Percentiles rank a stretch among this genome's conserved stretches.
Conservation (phyloP, 2,113 vertebrate genomes). For the Ceuthmochares aereus region DNA sequence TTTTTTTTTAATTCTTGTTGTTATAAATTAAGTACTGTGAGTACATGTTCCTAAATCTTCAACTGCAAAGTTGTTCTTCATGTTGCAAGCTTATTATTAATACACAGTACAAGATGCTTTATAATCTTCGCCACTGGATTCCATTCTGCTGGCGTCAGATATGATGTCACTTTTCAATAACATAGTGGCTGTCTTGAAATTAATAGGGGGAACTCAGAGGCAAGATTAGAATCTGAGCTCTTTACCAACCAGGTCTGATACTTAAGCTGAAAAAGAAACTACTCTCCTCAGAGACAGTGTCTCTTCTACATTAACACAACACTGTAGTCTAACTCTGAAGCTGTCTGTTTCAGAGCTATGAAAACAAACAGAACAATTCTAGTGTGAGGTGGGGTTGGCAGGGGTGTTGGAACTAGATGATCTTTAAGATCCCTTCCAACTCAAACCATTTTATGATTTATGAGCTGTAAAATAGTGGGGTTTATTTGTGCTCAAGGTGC, state of each 20-base stretch:
- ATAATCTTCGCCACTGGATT: background rate
- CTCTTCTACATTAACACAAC: background rate
- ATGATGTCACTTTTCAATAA: background rate
- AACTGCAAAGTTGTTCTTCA: background rate
- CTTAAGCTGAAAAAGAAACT: background rate
- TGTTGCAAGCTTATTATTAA: background rate
- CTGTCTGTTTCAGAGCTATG: background rate
- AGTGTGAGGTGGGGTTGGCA: too few species aligned
- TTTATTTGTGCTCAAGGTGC: background rate
- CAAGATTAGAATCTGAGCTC: conserved; percentile 17
- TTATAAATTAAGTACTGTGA: background rate
- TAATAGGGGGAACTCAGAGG: conserved; percentile 21
- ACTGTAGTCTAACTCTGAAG: background rate
- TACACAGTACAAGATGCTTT: background rate
- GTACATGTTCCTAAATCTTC: background rate
- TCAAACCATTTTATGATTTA: too few species aligned
- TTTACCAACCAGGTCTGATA: conserved; percentile 4
- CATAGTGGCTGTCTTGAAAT: conserved; percentile 23
- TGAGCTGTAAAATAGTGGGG: background rate
- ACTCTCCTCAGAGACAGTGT: background rate
- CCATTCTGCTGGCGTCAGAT: background rate
- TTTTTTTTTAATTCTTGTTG: background rate
- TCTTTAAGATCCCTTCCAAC: too few species aligned
- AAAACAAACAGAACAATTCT: background rate
- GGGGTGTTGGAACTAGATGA: too few species aligned